Conservation (phyloP, 2,797 vertebrate species). For the Aulostomus chinensis region DNA sequence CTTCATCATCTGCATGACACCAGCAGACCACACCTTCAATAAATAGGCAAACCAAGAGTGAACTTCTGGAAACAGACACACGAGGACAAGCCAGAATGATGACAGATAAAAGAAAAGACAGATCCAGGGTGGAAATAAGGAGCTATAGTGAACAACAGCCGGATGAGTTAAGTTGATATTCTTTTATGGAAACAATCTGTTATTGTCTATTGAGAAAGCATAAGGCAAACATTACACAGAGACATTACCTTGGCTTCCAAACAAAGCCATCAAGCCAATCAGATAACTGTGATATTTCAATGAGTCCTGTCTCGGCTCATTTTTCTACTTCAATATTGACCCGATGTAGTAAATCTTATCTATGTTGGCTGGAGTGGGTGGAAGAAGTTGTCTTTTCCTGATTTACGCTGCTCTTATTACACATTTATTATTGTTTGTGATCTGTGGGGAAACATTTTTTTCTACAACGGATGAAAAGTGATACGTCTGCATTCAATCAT, state of each 20-base stretch:
- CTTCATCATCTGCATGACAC: slow-evolving; percentile 42
- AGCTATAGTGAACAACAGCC: slow-evolving; percentile 18
- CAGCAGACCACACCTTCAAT: slow-evolving; percentile 52
- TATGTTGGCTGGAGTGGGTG: slow-evolving; percentile 11
- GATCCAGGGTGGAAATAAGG: slow-evolving; percentile 9
- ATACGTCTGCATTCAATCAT: not conserved
- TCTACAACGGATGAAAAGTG: not conserved
- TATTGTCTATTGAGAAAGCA: slow-evolving; percentile 49
- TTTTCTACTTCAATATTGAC: slow-evolving; percentile 52
- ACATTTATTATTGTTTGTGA: slow-evolving; percentile 13
- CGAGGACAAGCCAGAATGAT: slow-evolving; percentile 30
- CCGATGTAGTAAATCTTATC: slow-evolving; percentile 28
- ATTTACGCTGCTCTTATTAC: slow-evolving; percentile 26
- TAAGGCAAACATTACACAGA: slow-evolving; percentile 54
- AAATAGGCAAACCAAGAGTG: slow-evolving; percentile 30
- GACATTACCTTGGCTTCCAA: slow-evolving; percentile 56
- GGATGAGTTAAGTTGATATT: slow-evolving; percentile 24
- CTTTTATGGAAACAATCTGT: slow-evolving; percentile 62
- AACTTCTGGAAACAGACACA: slow-evolving; percentile 6
- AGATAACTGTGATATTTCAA: slow-evolving; percentile 50
- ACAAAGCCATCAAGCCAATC: slow-evolving; percentile 49
- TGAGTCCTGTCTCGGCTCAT: slow-evolving; percentile 38
- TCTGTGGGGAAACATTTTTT: slow-evolving; percentile 7
- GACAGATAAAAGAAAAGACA: slow-evolving; percentile 30
- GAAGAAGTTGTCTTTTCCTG: slow-evolving; percentile 16